These are phyloP conservation scores for Sepiola atlantica DNA, from an alignment of 2,888 invertebrate genomes.

Conservation along the genomic window DNA sequence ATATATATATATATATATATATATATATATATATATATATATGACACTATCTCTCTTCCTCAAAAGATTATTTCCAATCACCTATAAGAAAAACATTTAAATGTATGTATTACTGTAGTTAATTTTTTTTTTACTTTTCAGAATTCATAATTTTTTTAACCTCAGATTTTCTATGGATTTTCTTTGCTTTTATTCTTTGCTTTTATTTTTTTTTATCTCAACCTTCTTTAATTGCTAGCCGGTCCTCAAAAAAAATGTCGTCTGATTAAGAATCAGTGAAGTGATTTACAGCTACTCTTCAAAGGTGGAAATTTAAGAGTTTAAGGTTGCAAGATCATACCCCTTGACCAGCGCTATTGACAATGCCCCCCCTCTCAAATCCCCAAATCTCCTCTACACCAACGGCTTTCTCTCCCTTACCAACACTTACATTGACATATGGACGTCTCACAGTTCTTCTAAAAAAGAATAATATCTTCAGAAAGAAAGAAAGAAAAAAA, in stretches of 20 bases:
- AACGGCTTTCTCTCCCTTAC: not conserved
- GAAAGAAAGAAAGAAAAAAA: not conserved
- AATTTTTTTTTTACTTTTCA: not conserved
- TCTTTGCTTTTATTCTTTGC: not conserved
- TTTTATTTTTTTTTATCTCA: not conserved
- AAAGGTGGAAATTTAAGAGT: not conserved
- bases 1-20: no score
- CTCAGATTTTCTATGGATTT: no score
- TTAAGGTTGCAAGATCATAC: not conserved
- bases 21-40: no score
- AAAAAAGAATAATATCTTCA: not conserved
- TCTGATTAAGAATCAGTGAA: constrained; percentile 11
- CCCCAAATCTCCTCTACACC: not conserved
- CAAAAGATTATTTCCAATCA: no score
- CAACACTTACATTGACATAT: not conserved
- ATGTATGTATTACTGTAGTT: no score
- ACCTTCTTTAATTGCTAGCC: not conserved
- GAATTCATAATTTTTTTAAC: not conserved
- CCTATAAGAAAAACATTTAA: no score
- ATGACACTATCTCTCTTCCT: no score
- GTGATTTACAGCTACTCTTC: constrained; percentile 11
- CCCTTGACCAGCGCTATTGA: not conserved
- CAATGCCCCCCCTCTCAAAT: not conserved
- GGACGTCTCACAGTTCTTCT: not conserved
- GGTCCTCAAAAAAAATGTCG: not conserved